phyloP scores from a whole-genome alignment of 2,797 vertebrate species.

The Pseudochirops corinnae region DNA sequence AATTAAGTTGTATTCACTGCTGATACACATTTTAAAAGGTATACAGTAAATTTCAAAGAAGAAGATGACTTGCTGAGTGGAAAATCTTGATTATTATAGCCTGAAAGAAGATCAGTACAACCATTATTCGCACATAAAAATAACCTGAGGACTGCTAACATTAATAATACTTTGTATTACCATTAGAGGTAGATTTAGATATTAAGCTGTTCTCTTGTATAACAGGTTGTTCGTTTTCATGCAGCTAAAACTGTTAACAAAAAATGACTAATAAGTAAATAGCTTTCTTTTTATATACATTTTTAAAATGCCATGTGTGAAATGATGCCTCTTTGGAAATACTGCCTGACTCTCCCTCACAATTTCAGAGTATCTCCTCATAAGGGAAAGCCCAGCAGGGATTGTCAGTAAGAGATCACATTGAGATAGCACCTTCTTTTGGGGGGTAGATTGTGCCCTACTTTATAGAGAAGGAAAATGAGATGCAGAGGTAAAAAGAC shows the following conservation, averaged over 20 bases:
- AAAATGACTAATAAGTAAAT: constrained; percentile 74
- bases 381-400: background rate
- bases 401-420: background rate
- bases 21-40: constrained; percentile 60
- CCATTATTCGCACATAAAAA: constrained; percentile 72
- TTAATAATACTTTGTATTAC: constrained; percentile 72
- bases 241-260: constrained; percentile 68
- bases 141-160: constrained; percentile 64
- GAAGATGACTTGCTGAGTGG: constrained; percentile 60
- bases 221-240: constrained; percentile 60
- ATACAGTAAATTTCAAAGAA: constrained; percentile 70
- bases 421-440: background rate
- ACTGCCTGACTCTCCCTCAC: background rate
- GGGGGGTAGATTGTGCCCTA: background rate
- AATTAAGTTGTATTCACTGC: constrained; percentile 54
- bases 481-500: background rate
- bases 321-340: constrained; percentile 56
- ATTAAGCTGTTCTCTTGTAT: constrained; percentile 61
- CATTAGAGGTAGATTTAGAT: constrained; percentile 71
- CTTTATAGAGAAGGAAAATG: background rate
- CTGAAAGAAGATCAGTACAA: constrained; percentile 58
- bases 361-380: constrained; percentile 42
- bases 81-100: constrained; percentile 75
- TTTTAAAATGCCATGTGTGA: constrained; percentile 41
- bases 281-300: constrained; percentile 58